These are phyloP conservation scores for Psephotus haematonotus DNA, from an alignment of 2,113 vertebrate genomes.

Conservation along the genomic window DNA sequence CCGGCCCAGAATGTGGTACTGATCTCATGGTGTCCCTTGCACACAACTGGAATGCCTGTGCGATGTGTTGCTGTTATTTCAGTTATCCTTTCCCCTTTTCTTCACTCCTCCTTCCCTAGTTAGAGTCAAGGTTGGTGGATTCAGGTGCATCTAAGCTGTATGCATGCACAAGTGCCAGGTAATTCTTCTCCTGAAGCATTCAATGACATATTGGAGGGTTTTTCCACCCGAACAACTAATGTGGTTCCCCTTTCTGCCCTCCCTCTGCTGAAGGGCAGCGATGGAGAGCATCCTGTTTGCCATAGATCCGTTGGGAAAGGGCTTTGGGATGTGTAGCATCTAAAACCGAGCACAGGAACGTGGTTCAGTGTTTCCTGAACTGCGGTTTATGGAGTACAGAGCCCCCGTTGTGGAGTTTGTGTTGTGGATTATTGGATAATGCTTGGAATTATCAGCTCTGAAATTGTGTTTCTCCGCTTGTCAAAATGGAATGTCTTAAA, in stretches of 20 bases:
- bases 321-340: not conserved
- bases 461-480: not conserved
- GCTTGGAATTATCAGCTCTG: not conserved
- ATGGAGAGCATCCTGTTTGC: not conserved
- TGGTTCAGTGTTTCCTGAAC: not conserved
- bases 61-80: not conserved
- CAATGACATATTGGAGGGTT: not conserved
- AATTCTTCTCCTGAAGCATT: not conserved
- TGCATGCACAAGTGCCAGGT: too few relatives aligned
- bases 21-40: not conserved
- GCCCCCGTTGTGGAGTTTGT: not conserved
- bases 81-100: not conserved
- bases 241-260: not conserved
- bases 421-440: not conserved
- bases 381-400: not conserved
- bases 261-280: not conserved
- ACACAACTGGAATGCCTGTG: accelerated
- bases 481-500: not conserved
- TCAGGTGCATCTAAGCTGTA: not conserved
- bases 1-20: not conserved
- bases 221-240: not conserved
- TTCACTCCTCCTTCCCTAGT: not conserved
- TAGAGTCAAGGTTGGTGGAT: not conserved
- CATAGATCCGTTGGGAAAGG: not conserved
- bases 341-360: not conserved